These are phyloP conservation scores for Salmo trutta DNA, from an alignment of 2,797 vertebrate species.

Conservation along the genomic window DNA sequence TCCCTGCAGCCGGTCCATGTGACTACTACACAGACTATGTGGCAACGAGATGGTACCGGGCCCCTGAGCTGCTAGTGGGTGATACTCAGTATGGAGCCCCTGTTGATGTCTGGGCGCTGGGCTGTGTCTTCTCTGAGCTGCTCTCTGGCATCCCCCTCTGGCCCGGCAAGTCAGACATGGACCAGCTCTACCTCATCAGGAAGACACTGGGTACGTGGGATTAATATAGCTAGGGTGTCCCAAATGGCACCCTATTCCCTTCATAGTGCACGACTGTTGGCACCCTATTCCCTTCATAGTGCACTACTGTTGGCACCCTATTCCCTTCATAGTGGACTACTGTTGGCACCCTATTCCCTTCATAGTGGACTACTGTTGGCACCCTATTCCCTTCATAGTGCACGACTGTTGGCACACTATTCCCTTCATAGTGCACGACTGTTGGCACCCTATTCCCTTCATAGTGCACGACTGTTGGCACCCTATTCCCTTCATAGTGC, in stretches of 20 bases:
- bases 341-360: too few species aligned
- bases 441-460: too few species aligned
- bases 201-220: constrained; percentile 83
- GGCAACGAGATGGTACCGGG: constrained; percentile 93
- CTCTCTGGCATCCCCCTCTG: constrained; percentile 87
- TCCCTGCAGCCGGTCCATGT: constrained; percentile 82
- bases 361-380: too few species aligned
- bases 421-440: too few species aligned
- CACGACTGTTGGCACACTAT: too few species aligned
- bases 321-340: too few species aligned
- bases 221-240: not conserved
- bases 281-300: too few species aligned
- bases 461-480: too few species aligned
- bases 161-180: constrained; percentile 92
- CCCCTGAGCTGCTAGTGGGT: constrained; percentile 90
- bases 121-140: constrained; percentile 92
- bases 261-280: not conserved
- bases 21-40: constrained; percentile 96
- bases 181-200: constrained; percentile 92
- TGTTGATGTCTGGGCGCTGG: constrained; percentile 93
- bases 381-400: too few species aligned
- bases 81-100: constrained; percentile 91
- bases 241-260: not conserved
- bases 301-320: too few species aligned
- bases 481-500: too few species aligned